Evolutionary conservation across 2,797 vertebrate genomes (phyloP), one percentile per base, ranked within the genome.

Genomic region (Chanos chanos): DNA sequence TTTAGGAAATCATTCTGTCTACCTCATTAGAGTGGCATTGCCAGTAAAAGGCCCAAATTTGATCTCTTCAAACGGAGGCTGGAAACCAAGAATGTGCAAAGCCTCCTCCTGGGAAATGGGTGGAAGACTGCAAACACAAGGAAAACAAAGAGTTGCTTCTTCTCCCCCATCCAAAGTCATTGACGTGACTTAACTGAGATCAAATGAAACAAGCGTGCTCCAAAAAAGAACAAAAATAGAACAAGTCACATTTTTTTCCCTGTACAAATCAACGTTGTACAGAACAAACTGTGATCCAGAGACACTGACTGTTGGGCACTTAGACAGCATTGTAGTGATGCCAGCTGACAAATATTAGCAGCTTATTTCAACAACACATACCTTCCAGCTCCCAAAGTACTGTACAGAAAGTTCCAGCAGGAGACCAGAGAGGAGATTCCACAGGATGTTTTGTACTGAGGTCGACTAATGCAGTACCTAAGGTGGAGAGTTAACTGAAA

Each of bases 401-500:
- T 99, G 77, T 94, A 99, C 45, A 99, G 81, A 78, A 97, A 99
- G 86, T 99, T 99, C 97, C 97, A 99, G 80, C 94, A 97, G 55
- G 97, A 99, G 37, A 98, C 88, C 66, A 99, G 68, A 0, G 97
- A 98, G 2, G 97, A 99, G 82, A 99, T 97, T 21, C 97, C 97
- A 90, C 97, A 99, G 0, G 97, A 99, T 1, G 94, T 98, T 86
- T 98, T 98, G 81, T 99, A 99, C 54, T 99, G 97, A 2, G 97
- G 97, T 28, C 97, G 92, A 72, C 97, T 99, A 81, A 99, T 92
- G 79, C 97, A 98, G 78, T 98, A 98, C 97, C 97, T 99, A 69
- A 16, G 67, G 64, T 3, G 76, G 54, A 43, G 24, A 37, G 7
- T 36, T 6, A 28, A 15, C 7, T 5, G 31, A 24, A 10, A 1